Evolutionary conservation across 2,797 vertebrate species (phyloP).

Genomic region (Pseudochirops corinnae): DNA sequence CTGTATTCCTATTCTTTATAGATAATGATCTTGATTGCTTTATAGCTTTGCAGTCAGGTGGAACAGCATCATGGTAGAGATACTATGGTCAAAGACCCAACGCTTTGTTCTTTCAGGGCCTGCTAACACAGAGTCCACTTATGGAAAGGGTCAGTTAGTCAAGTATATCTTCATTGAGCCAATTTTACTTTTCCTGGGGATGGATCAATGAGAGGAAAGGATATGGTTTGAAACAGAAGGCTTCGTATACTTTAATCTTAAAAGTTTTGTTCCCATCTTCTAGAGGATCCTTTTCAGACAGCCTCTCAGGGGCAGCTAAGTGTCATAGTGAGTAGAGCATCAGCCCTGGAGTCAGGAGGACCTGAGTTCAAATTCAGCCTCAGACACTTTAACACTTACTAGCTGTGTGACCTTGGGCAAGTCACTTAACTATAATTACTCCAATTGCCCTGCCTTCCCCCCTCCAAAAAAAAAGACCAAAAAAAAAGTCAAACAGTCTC

Average conservation of each 20-base stretch:
- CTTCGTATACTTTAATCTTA: not conserved
- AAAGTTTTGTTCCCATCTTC: not conserved
- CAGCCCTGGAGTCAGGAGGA: too few relatives aligned
- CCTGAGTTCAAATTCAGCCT: too few relatives aligned
- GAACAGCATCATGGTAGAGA: not conserved
- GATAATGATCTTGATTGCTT: not conserved
- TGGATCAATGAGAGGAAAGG: not conserved
- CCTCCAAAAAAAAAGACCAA: too few relatives aligned
- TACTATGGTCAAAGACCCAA: not conserved
- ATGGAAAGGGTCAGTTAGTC: not conserved
- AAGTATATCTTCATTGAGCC: not conserved
- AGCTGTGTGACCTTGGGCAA: too few relatives aligned
- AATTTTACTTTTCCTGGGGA: not conserved
- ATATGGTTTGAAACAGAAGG: not conserved
- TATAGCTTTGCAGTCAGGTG: not conserved
- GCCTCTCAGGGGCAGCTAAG: not conserved
- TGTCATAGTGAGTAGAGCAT: too few relatives aligned
- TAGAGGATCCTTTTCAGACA: not conserved
- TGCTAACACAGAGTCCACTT: not conserved
- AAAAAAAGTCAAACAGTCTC: not conserved
- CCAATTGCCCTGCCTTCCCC: too few relatives aligned
- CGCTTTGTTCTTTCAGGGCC: not conserved
- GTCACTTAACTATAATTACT: too few relatives aligned
- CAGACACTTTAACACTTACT: too few relatives aligned
- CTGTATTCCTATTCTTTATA: not conserved